Evolutionary conservation across 2,888 invertebrate genomes (phyloP).

Genomic region (Ctena decussata): DNA sequence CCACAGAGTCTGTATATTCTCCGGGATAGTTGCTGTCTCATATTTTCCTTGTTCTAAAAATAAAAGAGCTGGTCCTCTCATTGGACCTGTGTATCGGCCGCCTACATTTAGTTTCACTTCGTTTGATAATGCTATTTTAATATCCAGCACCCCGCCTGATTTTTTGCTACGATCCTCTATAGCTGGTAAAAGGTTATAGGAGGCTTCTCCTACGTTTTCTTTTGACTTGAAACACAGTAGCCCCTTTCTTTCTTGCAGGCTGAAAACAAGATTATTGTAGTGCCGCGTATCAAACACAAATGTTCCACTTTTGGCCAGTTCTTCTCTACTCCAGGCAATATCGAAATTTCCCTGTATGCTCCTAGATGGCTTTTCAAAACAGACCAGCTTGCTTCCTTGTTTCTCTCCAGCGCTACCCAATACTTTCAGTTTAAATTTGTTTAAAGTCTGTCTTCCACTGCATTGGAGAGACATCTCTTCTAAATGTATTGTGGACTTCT

Average conservation of each 20-base stretch:
- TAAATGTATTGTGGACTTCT: conserved; percentile 52
- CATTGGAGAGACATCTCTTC: conserved; percentile 11
- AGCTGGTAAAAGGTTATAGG: conserved; percentile 30
- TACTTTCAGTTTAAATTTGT: conserved; percentile 65
- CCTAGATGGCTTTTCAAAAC: background rate
- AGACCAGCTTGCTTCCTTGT: background rate
- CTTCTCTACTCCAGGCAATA: background rate
- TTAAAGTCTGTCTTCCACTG: background rate
- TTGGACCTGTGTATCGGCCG: conserved; percentile 36
- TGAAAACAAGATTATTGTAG: conserved; percentile 15
- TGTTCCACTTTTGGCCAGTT: background rate
- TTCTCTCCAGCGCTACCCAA: conserved; percentile 5
- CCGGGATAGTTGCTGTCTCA: conserved; percentile 44
- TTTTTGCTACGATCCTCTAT: conserved; percentile 10
- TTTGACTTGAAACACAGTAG: conserved; percentile 28
- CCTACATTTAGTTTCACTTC: conserved; percentile 14
- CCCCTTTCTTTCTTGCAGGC: background rate
- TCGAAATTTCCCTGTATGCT: background rate
- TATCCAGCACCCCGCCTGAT: too few species aligned
- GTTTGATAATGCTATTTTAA: background rate
- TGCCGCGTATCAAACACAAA: conserved; percentile 25
- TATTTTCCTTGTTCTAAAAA: conserved; percentile 47
- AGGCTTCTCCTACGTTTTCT: conserved; percentile 14
- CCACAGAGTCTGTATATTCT: conserved; percentile 49
- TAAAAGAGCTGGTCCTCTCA: conserved; percentile 21